Conservation (phyloP, 2,888 invertebrate species). For the Erebia aethiops region DNA sequence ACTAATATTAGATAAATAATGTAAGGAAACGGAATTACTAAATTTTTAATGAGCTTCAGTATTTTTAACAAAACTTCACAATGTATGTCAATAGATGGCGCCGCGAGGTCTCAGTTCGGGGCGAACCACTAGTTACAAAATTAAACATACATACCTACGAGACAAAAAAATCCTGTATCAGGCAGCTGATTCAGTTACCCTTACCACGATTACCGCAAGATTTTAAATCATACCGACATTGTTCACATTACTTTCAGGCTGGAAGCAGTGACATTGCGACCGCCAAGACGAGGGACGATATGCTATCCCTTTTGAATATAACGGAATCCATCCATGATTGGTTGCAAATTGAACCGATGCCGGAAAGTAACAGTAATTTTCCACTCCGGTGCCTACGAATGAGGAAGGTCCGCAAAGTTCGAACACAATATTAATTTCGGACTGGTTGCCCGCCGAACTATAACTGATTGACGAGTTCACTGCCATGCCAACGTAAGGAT, state of each 20-base stretch:
- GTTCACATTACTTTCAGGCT: conserved; percentile 33
- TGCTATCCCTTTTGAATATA: conserved; percentile 63
- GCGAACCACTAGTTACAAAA: conserved; percentile 65
- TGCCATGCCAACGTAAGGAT: conserved; percentile 83
- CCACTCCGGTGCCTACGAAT: conserved; percentile 43
- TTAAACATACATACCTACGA: no score
- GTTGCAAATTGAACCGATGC: conserved; percentile 66
- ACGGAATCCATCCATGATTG: conserved; percentile 68
- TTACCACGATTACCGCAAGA: no score
- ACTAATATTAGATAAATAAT: no score
- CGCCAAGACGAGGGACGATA: conserved; percentile 47
- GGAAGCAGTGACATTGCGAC: conserved; percentile 16
- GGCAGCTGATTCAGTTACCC: no score
- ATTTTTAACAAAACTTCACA: no score
- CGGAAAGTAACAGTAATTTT: conserved; percentile 48
- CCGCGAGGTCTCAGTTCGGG: no score
- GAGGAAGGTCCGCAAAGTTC: conserved; percentile 40
- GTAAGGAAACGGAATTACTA: no score
- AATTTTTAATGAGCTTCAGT: no score
- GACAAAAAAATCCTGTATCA: no score
- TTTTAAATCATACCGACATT: no score
- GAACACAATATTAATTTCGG: conserved; percentile 63
- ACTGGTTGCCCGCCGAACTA: conserved; percentile 85
- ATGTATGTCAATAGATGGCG: no score
- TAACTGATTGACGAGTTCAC: conserved; percentile 79